These are phyloP conservation scores for Hololepta plana DNA, from an alignment of 2,888 invertebrate genomes.

Conservation along the genomic window DNA sequence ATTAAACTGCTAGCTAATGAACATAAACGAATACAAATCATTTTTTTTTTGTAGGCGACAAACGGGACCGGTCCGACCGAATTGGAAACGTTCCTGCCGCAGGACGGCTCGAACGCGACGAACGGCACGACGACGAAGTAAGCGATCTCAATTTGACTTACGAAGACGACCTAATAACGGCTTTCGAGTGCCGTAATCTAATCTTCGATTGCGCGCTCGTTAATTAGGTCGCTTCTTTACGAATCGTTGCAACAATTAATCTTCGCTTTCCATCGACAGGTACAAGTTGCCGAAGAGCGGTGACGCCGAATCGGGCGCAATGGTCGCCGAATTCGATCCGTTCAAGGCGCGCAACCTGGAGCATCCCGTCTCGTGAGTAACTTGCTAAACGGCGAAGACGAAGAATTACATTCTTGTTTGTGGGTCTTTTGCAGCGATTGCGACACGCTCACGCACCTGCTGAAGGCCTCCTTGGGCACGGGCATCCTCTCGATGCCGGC, in stretches of 20 bases:
- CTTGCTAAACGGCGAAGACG: conserved; percentile 5
- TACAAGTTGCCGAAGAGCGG: conserved; percentile 40
- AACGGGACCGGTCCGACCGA: no score
- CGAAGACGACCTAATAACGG: no score
- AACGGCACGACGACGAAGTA: conserved; percentile 41
- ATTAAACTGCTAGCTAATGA: no score
- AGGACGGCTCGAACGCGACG: conserved; percentile 37
- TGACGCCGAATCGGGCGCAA: conserved; percentile 35
- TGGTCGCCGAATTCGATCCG: conserved; percentile 47
- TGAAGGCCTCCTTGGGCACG: conserved; percentile 92
- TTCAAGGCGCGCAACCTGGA: conserved; percentile 51
- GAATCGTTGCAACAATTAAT: conserved; percentile 5
- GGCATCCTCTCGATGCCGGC: conserved; percentile 90
- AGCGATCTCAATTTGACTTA: conserved; percentile 19
- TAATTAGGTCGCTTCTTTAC: conserved; percentile 1
- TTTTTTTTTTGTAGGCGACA: no score
- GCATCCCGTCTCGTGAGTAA: conserved; percentile 68
- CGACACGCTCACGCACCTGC: conserved; percentile 80
- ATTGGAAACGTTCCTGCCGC: conserved; percentile 63
- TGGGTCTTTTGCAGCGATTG: conserved; percentile 48
- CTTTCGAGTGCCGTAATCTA: no score
- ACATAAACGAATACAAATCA: no score
- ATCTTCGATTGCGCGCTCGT: neutral
- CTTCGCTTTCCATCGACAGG: conserved; percentile 24
- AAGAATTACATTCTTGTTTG: conserved; percentile 3